These are phyloP conservation scores for Ooceraea biroi DNA, from an alignment of 1,140 invertebrate species.

Conservation along the genomic window DNA sequence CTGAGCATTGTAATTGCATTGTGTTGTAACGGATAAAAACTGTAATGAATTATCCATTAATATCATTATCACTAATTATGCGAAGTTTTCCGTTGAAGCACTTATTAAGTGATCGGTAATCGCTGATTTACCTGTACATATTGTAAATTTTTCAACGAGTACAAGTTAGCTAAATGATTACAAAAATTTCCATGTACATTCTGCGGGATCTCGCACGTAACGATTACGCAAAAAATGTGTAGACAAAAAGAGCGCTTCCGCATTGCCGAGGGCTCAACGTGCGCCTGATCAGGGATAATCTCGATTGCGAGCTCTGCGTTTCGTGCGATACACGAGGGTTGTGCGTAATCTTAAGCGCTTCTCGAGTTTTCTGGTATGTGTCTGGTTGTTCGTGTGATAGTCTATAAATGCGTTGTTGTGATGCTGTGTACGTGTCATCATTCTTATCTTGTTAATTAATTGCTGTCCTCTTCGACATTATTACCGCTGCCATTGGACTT, in stretches of 20 bases:
- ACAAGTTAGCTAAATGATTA: background rate
- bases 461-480: conserved; percentile 61
- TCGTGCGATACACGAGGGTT: conserved; percentile 53
- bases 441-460: conserved; percentile 61
- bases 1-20: too few species aligned
- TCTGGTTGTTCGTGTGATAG: conserved; percentile 47
- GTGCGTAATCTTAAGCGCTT: conserved; percentile 58
- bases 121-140: background rate
- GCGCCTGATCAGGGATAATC: conserved; percentile 30
- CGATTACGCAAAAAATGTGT: background rate
- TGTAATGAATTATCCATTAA: too few species aligned
- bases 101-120: background rate
- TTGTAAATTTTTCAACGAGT: background rate
- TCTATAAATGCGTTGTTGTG: conserved; percentile 56
- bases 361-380: conserved; percentile 50
- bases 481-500: conserved; percentile 60
- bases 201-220: background rate
- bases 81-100: background rate
- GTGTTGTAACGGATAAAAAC: too few species aligned
- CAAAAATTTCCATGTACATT: background rate
- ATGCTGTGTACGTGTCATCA: conserved; percentile 60
- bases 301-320: conserved; percentile 27
- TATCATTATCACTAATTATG: too few species aligned
- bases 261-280: conserved; percentile 8
- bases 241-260: background rate